Evolutionary conservation across 2,113 vertebrate genomes (phyloP).

Genomic region (Tricholaema leucomelas): DNA sequence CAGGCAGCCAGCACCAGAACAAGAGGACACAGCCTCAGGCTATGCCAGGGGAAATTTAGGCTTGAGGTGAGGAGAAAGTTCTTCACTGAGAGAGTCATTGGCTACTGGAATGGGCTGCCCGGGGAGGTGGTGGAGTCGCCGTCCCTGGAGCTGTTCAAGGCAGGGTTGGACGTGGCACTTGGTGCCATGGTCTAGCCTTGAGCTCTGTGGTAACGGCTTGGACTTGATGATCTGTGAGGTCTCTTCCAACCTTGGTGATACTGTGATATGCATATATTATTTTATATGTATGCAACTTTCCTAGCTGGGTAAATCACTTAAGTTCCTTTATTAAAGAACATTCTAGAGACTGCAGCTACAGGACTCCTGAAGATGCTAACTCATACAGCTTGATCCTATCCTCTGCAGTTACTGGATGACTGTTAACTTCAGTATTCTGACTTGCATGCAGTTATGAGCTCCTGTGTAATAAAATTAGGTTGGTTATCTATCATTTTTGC

Average conservation of each 20-base stretch:
- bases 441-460: background rate
- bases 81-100: too few relatives aligned
- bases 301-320: background rate
- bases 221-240: too few relatives aligned
- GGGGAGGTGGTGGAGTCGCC: too few relatives aligned
- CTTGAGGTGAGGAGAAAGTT: too few relatives aligned
- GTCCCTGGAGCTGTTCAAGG: too few relatives aligned
- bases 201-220: too few relatives aligned
- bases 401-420: background rate
- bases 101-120: too few relatives aligned
- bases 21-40: too few relatives aligned
- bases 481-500: background rate
- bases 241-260: background rate
- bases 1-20: too few relatives aligned
- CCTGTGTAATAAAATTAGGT: background rate
- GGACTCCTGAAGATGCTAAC: background rate
- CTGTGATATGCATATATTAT: background rate
- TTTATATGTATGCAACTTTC: background rate
- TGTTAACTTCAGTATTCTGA: background rate
- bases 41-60: too few relatives aligned
- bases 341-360: background rate
- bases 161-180: too few relatives aligned
- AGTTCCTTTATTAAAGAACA: background rate
- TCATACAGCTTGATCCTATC: fast-evolving
- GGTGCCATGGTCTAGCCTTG: too few relatives aligned